Percentiles rank a stretch among this genome's conserved stretches.
Conservation (phyloP, 2,113 vertebrate genomes). For the Varanus salvator region DNA sequence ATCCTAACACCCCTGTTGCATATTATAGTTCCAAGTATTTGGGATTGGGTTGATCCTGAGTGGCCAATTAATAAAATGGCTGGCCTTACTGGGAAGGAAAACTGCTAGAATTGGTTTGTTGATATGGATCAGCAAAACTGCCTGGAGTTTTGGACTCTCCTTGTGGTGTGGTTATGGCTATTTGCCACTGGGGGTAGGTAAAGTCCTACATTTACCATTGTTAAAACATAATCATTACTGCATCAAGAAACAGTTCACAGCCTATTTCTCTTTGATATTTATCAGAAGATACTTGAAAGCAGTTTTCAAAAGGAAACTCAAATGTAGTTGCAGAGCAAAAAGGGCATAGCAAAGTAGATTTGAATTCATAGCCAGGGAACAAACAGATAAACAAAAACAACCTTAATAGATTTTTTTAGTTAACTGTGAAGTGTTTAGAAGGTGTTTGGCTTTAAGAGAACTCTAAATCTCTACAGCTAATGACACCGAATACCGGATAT, state of each 20-base stretch:
- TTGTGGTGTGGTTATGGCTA: too few species aligned
- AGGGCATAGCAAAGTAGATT: background rate
- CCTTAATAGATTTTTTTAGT: too few species aligned
- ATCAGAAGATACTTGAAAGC: background rate
- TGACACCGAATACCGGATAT: background rate
- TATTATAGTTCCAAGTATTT: too few species aligned
- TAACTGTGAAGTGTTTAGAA: background rate
- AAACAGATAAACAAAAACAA: background rate
- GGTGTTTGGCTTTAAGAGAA: background rate
- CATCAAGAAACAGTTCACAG: slow-evolving; percentile 3
- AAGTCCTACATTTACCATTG: background rate
- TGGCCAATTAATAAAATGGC: too few species aligned
- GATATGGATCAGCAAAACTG: too few species aligned
- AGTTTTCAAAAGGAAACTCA: background rate
- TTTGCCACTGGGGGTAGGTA: background rate
- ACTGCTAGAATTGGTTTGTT: too few species aligned
- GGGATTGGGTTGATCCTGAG: too few species aligned
- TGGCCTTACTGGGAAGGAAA: too few species aligned
- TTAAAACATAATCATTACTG: background rate
- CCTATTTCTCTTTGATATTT: background rate
- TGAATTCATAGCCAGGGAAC: background rate
- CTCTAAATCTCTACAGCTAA: background rate
- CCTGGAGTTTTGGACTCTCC: too few species aligned
- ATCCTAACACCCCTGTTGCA: too few species aligned
- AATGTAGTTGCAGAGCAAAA: background rate